Evolutionary conservation across 2,797 vertebrate genomes (phyloP).

Genomic region (Bradypodion pumilum): DNA sequence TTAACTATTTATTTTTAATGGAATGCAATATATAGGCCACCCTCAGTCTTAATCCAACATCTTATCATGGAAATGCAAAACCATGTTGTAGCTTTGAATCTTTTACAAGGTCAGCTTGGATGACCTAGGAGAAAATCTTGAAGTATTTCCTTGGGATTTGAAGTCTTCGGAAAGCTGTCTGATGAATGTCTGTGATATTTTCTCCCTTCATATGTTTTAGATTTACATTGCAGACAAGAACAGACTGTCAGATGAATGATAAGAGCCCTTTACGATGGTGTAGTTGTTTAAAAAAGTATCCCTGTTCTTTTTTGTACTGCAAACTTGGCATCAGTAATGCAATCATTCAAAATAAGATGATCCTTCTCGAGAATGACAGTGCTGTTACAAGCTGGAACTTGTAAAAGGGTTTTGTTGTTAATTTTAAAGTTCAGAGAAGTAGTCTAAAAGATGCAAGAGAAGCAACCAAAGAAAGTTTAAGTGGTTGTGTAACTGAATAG

Average conservation of each 20-base stretch:
- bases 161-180: slow-evolving; percentile 45
- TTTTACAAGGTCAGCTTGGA: slow-evolving; percentile 35
- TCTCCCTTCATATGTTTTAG: slow-evolving; percentile 56
- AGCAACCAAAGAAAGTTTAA: background rate
- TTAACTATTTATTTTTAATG: slow-evolving; percentile 12
- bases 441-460: background rate
- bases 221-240: slow-evolving; percentile 46
- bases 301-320: slow-evolving; percentile 46
- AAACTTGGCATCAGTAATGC: slow-evolving; percentile 36
- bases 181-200: slow-evolving; percentile 44
- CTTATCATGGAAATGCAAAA: slow-evolving; percentile 25
- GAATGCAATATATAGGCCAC: slow-evolving; percentile 44
- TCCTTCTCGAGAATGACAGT: background rate
- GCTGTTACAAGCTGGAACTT: background rate
- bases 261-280: slow-evolving; percentile 6
- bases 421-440: background rate
- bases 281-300: slow-evolving; percentile 39
- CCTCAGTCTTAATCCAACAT: slow-evolving; percentile 36
- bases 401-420: background rate
- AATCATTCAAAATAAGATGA: background rate
- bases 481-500: background rate
- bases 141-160: slow-evolving; percentile 30
- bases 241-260: slow-evolving; percentile 34
- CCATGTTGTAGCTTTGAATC: slow-evolving; percentile 30
- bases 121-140: slow-evolving; percentile 21